Conservation (phyloP, 2,888 invertebrate species). For the Macroteleia sp. region DNA sequence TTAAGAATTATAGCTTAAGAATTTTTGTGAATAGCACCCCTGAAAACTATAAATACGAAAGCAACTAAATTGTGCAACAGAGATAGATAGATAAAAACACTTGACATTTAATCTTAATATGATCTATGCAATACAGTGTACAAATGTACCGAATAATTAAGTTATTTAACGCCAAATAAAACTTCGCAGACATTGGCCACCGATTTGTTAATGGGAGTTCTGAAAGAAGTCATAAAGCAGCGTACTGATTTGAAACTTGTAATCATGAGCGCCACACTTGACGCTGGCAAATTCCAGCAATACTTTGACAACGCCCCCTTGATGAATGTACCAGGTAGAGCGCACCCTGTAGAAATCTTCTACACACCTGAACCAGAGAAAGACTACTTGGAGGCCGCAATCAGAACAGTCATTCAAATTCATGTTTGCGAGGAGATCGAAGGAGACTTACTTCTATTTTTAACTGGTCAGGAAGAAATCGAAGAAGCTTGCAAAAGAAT, state of each 20-base stretch:
- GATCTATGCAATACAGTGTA: too few species aligned
- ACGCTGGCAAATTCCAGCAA: slow-evolving; percentile 99
- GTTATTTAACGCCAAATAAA: not conserved
- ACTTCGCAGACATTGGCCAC: slow-evolving; percentile 92
- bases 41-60: too few species aligned
- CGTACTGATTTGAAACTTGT: slow-evolving; percentile 97
- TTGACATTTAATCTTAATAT: too few species aligned
- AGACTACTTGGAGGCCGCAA: slow-evolving; percentile 99
- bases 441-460: slow-evolving; percentile 96
- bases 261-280: slow-evolving; percentile 99
- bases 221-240: slow-evolving; percentile 98
- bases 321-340: slow-evolving; percentile 98
- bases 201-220: slow-evolving; percentile 99
- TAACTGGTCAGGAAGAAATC: slow-evolving; percentile 96
- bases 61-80: too few species aligned
- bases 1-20: too few species aligned
- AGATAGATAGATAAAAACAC: too few species aligned
- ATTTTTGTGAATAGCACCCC: too few species aligned
- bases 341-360: slow-evolving; percentile 98
- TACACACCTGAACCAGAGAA: slow-evolving; percentile 99
- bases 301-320: slow-evolving; percentile 99
- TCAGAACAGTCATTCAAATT: slow-evolving; percentile 98
- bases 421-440: slow-evolving; percentile 97
- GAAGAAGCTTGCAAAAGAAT: slow-evolving; percentile 99
- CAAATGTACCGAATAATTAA: too few species aligned